Evolutionary conservation across 2,888 invertebrate species (phyloP), one percentile per base, ranked within the genome.

Genomic region (Callinectes sapidus): DNA sequence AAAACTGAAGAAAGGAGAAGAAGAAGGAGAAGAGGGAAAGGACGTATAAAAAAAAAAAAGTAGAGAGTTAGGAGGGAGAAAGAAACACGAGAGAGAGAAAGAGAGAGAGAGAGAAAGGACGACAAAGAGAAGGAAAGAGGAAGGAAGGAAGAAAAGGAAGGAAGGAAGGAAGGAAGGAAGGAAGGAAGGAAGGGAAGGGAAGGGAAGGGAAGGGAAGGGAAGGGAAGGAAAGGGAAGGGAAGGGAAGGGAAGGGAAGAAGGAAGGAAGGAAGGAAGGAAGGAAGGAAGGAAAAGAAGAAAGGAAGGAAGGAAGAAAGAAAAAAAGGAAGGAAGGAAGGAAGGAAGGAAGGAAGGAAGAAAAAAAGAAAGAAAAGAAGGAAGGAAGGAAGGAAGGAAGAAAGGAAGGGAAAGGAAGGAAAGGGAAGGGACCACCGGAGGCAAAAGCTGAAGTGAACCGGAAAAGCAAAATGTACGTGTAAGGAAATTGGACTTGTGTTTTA

Each of bases 381-480:
- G n/a, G 71, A 16, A 55, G 55, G 55, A 14, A 18, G 14, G 42
- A 16, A 23, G 28, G n/a, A 28, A n/a, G 35, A 32, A 61, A 28
- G 39, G 14, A 28, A n/a, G 77, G 18, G 61, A 23, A 61, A 23
- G 61, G 61, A 61, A 61, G 23, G 61, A 23, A 18, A 61, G 23
- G 61, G 61, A 61, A 61, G 61, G 23, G 23, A 61, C 61, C 61
- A 61, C 61, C 71, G 71, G 71, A 77, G 71, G 71, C 28, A 77
- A 77, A 77, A 77, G 71, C n/a, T 77, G 71, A 28, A n/a, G 71
- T 77, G 71, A 77, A 77, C n/a, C 71, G 28, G 71, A 77, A 77
- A 77, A 77, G 71, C 28, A 77, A 77, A 77, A 77, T 77, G 71
- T 28, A 77, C 28, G 28, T 28, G 71, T 28, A 77, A 77, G 71